phyloP scores from a whole-genome alignment of 35 echinoderm and acorn worm species.

The Apostichopus parvimensis region DNA sequence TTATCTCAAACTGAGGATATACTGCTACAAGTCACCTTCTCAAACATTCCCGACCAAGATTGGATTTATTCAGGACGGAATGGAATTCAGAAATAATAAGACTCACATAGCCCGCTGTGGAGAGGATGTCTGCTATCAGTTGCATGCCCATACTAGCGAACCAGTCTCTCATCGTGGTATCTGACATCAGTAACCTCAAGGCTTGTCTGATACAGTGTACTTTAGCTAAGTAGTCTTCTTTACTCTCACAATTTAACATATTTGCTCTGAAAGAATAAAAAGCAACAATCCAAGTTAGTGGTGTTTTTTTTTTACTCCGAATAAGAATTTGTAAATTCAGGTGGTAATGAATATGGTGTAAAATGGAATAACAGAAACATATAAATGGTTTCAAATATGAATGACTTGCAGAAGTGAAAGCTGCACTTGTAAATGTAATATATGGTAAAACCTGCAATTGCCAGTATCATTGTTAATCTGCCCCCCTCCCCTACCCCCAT shows the following conservation, averaged over 20 bases:
- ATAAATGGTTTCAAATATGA: too few species aligned
- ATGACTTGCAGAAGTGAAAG: too few species aligned
- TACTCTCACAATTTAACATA: conserved; percentile 78
- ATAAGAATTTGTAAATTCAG: too few species aligned
- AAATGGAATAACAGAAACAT: too few species aligned
- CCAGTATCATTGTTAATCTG: too few species aligned
- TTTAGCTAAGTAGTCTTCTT: conserved; percentile 91
- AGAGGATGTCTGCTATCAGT: conserved; percentile 77
- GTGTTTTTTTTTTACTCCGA: neutral
- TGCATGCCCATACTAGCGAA: conserved; percentile 72
- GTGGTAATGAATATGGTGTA: too few species aligned
- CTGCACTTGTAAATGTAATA: too few species aligned
- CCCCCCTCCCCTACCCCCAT: too few species aligned
- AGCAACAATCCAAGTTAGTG: neutral
- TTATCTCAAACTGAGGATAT: too few species aligned
- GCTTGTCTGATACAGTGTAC: conserved; percentile 87
- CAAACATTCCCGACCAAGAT: too few species aligned
- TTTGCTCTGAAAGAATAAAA: conserved; percentile 58
- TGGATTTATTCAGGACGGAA: neutral
- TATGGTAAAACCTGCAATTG: too few species aligned
- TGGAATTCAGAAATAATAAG: neutral
- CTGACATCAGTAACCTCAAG: conserved; percentile 66
- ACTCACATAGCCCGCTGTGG: conserved; percentile 83
- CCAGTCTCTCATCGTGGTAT: conserved; percentile 74
- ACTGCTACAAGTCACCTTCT: too few species aligned